phyloP scores from a whole-genome alignment of 2,888 invertebrate species.

The Nomada fabriciana region DNA sequence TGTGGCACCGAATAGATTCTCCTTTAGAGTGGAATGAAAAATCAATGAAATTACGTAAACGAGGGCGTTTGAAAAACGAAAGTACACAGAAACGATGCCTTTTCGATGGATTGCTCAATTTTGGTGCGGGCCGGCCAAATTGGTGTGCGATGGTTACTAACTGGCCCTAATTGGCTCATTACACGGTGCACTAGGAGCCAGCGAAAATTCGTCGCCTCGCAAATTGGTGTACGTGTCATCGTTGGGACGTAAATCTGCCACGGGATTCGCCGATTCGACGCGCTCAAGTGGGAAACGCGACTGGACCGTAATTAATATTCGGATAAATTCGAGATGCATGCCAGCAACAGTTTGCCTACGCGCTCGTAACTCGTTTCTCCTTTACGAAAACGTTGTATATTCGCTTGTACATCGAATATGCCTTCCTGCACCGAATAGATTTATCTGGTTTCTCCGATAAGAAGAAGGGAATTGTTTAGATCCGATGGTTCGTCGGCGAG shows the following conservation, averaged over 20 bases:
- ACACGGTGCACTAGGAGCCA: conserved; percentile 25
- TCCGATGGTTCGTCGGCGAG: too few species aligned
- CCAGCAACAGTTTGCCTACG: conserved; percentile 22
- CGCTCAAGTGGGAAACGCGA: conserved; percentile 25
- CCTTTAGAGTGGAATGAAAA: too few species aligned
- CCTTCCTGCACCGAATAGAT: too few species aligned
- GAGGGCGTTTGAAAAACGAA: not conserved
- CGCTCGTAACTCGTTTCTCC: not conserved
- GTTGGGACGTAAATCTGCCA: conserved; percentile 37
- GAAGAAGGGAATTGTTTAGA: too few species aligned
- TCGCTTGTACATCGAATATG: too few species aligned
- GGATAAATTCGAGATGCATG: conserved; percentile 13
- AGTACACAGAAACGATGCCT: not conserved
- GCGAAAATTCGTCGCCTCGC: conserved; percentile 46
- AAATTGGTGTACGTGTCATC: conserved; percentile 50
- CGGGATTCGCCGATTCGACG: conserved; percentile 36
- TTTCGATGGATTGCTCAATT: conserved; percentile 31
- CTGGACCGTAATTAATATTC: conserved; percentile 42
- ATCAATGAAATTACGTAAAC: too few species aligned
- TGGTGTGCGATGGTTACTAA: conserved; percentile 2
- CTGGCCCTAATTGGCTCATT: conserved; percentile 47
- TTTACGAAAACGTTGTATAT: not conserved
- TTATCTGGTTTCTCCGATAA: too few species aligned
- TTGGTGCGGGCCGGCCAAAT: not conserved
- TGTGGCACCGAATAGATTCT: too few species aligned